Evolutionary conservation across 2,113 vertebrate species (phyloP), one percentile per base, ranked within the genome.

Genomic region (Gallinago jamesoni): DNA sequence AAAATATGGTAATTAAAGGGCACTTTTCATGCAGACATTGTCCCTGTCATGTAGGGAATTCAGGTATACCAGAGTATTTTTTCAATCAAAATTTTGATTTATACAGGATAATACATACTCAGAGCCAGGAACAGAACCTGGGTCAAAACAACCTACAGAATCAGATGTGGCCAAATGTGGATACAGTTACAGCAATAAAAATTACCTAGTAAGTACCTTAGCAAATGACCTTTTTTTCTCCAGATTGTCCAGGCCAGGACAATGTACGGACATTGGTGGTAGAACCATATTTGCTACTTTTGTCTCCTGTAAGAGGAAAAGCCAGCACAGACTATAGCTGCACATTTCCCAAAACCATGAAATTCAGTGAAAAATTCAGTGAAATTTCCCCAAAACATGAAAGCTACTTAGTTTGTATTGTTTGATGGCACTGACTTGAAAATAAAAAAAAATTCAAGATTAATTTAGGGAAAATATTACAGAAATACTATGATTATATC

Each of bases 271-370:
- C 77, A 94, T 0, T 56, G 81, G 43, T 88, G 89, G 78, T 48
- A 48, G 62, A 76, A 92, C 21, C 5, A 5, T 50, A 92, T 92
- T 83, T 94, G 31, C 28, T 87, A 81, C 62, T 79, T 87, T 89
- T 69, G 50, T 82, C 74, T 91, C 69, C 74, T 87, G 50, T 75
- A 82, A 87, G 73, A 89, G 69, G 77, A 93, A 89, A 94, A 87
- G 48, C 53, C 57, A 94, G 52, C 50, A 59, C 77, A 93, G 68
- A 84, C 69, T 73, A 77, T 75, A 89, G 68, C 80, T 84, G 50
- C 21, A 67, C 68, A 48, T 12, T 50, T 84, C 75, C 63, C 52
- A 25, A 57, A 90, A 52, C 7, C 39, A 80, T 7, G 17, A 39
- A 39, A 39, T 39, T 39, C 39, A 39, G 39, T 39, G 39, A 39